These are phyloP conservation scores for Belgica antarctica DNA, from an alignment of 2,888 invertebrate species.

Conservation along the genomic window DNA sequence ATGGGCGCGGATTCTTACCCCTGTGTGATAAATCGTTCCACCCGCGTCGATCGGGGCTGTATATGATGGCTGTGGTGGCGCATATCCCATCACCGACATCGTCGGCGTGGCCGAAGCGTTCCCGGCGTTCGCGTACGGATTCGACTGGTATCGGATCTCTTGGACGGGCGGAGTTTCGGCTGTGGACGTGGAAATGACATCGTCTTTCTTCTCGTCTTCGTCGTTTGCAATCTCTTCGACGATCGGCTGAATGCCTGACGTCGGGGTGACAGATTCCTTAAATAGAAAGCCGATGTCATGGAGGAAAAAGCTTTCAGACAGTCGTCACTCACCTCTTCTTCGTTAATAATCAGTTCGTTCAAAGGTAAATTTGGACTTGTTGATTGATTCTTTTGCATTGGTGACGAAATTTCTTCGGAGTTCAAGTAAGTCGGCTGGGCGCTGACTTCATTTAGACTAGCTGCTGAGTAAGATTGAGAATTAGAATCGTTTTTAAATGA, in stretches of 20 bases:
- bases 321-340: slow-evolving; percentile 29
- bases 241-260: slow-evolving; percentile 27
- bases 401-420: slow-evolving; percentile 45
- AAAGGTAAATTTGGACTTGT: slow-evolving; percentile 55
- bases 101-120: slow-evolving; percentile 46
- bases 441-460: slow-evolving; percentile 36
- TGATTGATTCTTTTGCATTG: slow-evolving; percentile 55
- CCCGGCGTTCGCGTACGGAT: not conserved
- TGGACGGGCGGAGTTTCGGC: slow-evolving; percentile 47
- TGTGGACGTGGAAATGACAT: slow-evolving; percentile 21
- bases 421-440: slow-evolving; percentile 25
- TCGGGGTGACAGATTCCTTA: slow-evolving; percentile 41
- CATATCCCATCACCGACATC: slow-evolving; percentile 48
- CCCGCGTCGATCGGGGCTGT: slow-evolving; percentile 52
- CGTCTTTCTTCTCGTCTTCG: slow-evolving; percentile 43
- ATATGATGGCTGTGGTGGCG: slow-evolving; percentile 51
- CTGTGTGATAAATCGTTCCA: slow-evolving; percentile 54
- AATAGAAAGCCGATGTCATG: not conserved
- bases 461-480: too few relatives aligned
- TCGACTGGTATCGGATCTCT: slow-evolving; percentile 49
- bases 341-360: slow-evolving; percentile 30
- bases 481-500: too few relatives aligned
- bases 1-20: too few relatives aligned
- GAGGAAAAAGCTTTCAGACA: not conserved
- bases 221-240: slow-evolving; percentile 20